These are phyloP conservation scores for Micromussa lordhowensis DNA, from an alignment of 92 coral and sea anemone species.

Conservation along the genomic window DNA sequence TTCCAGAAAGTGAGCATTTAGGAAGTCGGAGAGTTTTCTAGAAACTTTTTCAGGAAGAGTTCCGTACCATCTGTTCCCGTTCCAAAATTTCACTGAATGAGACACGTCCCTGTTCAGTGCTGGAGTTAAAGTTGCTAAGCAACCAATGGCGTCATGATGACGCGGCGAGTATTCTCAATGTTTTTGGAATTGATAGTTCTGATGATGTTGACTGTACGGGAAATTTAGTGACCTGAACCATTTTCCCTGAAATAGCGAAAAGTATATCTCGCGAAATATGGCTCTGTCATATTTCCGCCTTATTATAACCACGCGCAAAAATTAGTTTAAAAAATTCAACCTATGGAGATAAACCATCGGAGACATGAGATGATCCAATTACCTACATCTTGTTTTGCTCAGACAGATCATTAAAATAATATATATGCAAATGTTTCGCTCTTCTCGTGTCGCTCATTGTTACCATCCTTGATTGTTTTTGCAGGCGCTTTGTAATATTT, in stretches of 20 bases:
- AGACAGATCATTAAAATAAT: not conserved
- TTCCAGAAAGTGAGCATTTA: no score
- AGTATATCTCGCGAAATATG: not conserved
- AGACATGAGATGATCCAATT: not conserved
- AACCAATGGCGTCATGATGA: not conserved
- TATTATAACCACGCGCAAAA: not conserved
- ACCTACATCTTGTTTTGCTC: not conserved
- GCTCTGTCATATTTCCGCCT: not conserved
- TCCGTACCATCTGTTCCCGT: no score
- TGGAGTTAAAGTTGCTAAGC: no score
- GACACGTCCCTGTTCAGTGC: no score
- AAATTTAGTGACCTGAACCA: not conserved
- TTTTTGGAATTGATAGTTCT: no score
- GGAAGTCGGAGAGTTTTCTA: no score
- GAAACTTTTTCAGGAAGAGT: no score
- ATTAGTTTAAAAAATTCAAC: not conserved
- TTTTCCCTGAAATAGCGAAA: not conserved
- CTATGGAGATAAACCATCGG: not conserved
- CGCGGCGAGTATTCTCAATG: not conserved
- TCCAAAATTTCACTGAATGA: no score
- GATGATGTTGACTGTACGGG: not conserved
- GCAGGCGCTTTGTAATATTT: not conserved
- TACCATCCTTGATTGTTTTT: not conserved
- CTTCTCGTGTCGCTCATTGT: not conserved
- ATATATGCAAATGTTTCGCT: conserved; percentile 38